These are phyloP conservation scores for Omphaloscelis lunosa DNA, from an alignment of 2,888 invertebrate genomes.

Conservation along the genomic window DNA sequence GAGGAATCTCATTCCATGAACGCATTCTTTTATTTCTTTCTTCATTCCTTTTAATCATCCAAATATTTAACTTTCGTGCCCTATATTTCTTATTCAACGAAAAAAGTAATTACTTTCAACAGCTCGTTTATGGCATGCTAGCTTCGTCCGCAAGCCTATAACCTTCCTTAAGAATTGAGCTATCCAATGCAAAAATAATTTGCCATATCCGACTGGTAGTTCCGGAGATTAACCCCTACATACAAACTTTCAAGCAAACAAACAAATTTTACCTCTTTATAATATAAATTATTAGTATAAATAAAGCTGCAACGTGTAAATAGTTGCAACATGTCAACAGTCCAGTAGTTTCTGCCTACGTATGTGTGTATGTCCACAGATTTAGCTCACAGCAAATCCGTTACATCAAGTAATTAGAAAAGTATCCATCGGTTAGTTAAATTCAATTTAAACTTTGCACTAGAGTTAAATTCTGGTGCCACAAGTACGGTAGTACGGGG, in stretches of 20 bases:
- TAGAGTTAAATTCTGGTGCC: slow-evolving; percentile 68
- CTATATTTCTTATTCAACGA: not conserved
- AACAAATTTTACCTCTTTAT: no score
- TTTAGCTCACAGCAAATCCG: slow-evolving; percentile 55
- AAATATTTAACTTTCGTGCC: not conserved
- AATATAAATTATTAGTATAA: no score
- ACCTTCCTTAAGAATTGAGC: no score
- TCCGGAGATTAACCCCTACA: no score
- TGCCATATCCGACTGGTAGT: no score
- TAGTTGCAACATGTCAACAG: not conserved
- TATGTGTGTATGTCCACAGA: not conserved
- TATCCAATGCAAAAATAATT: no score
- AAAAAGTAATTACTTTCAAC: not conserved
- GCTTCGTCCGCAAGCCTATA: no score
- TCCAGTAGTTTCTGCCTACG: not conserved
- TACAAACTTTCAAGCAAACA: no score
- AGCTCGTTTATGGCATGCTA: not conserved
- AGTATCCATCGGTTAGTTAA: slow-evolving; percentile 75
- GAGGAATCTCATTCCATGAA: not conserved
- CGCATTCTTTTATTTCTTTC: not conserved
- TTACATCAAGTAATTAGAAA: slow-evolving; percentile 76
- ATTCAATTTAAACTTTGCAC: slow-evolving; percentile 82
- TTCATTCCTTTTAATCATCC: not conserved
- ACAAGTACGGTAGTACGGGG: slow-evolving; percentile 51
- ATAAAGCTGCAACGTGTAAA: not conserved